These are phyloP conservation scores for Apoderus coryli DNA, from an alignment of 2,888 invertebrate species.

Conservation along the genomic window DNA sequence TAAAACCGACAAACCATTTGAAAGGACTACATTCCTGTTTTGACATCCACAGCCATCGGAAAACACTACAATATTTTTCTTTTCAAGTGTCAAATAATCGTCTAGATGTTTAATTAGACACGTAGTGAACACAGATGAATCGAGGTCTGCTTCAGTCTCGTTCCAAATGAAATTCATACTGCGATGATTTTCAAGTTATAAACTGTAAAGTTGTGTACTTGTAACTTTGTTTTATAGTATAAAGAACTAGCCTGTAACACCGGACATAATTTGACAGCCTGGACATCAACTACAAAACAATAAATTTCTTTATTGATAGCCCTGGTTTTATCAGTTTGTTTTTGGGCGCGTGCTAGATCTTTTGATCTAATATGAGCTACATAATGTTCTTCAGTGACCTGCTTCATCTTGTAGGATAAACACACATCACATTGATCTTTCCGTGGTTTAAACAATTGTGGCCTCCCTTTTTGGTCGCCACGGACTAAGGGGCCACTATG, in stretches of 20 bases:
- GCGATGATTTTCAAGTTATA: conserved; percentile 18
- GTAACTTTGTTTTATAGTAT: conserved; percentile 23
- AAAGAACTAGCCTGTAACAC: conserved; percentile 20
- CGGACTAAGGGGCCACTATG: too few relatives aligned
- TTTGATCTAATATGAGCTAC: conserved; percentile 10
- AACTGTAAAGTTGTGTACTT: conserved; percentile 22
- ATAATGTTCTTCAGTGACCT: conserved; percentile 5
- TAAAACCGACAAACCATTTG: conserved; percentile 10
- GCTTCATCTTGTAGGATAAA: conserved; percentile 9
- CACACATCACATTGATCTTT: conserved; percentile 12
- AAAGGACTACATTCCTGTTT: conserved; percentile 10
- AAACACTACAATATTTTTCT: conserved; percentile 8
- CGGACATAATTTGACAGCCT: conserved; percentile 22
- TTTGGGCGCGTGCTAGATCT: conserved; percentile 13
- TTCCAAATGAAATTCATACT: conserved; percentile 10
- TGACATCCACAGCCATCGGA: conserved; percentile 12
- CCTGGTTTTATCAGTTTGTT: conserved; percentile 10
- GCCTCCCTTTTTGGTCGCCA: too few relatives aligned
- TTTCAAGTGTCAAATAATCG: conserved; percentile 7
- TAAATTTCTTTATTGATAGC: conserved; percentile 7
- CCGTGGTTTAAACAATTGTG: conserved; percentile 11
- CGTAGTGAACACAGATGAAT: conserved; percentile 3
- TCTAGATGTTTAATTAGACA: conserved; percentile 6
- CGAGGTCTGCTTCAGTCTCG: conserved; percentile 10
- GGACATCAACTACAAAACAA: conserved; percentile 10